Evolutionary conservation across 2,113 vertebrate species (phyloP).

Genomic region (Xerus inauris): DNA sequence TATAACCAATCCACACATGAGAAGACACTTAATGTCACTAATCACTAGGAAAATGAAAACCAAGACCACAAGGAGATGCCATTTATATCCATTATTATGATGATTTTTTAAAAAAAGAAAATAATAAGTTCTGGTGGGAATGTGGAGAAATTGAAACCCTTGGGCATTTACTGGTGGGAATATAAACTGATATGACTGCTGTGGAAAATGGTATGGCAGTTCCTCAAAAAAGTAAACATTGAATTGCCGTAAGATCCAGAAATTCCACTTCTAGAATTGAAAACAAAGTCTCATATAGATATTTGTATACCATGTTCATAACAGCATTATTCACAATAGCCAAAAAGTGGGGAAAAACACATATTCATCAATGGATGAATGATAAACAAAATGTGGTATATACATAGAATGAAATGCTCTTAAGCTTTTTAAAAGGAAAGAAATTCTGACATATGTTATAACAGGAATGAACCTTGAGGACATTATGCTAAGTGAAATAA

Average conservation of each 20-base stretch:
- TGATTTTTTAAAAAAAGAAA: background rate
- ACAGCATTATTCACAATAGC: background rate
- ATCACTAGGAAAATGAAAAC: background rate
- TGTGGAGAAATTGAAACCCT: background rate
- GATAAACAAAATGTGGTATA: background rate
- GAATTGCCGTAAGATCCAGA: background rate
- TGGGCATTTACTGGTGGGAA: background rate
- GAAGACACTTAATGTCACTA: background rate
- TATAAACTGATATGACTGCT: background rate
- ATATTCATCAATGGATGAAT: background rate
- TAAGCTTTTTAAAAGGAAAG: background rate
- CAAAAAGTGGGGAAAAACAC: constrained; percentile 13
- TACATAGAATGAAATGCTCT: background rate
- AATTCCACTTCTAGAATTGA: background rate
- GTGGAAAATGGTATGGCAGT: background rate
- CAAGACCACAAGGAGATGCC: background rate
- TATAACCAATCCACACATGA: background rate
- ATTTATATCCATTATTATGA: background rate
- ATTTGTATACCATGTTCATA: background rate
- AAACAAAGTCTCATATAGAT: background rate
- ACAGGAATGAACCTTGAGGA: background rate
- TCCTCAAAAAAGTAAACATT: background rate
- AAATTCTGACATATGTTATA: background rate
- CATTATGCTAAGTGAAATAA: background rate
- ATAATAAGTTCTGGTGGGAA: background rate